A percentile compares a stretch with the other conserved stretches of the same genome.
These are phyloP conservation scores for Erpetoichthys calabaricus DNA, from an alignment of 2,797 vertebrate genomes.

Conservation along the genomic window DNA sequence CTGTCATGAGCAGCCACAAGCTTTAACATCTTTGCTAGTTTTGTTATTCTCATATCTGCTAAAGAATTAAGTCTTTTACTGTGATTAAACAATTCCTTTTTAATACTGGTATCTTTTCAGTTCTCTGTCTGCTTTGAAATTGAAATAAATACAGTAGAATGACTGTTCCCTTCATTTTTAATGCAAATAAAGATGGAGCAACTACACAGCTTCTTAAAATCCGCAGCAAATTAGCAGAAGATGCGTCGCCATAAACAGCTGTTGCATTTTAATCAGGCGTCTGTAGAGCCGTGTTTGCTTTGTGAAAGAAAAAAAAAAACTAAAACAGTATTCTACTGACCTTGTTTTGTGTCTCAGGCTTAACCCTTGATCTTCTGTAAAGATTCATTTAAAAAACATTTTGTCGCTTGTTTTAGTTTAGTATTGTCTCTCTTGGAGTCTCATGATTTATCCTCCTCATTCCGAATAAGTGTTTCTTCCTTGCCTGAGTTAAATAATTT, in stretches of 20 bases:
- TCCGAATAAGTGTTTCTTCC: too few species aligned
- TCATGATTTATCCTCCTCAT: too few species aligned
- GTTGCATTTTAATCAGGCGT: slow-evolving; percentile 48
- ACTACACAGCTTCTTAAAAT: slow-evolving; percentile 41
- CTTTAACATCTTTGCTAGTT: too few species aligned
- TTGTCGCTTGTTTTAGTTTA: not conserved
- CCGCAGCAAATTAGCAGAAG: slow-evolving; percentile 45
- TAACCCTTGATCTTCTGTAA: slow-evolving; percentile 25
- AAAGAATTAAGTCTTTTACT: too few species aligned
- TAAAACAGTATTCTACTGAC: slow-evolving; percentile 34
- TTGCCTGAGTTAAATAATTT: too few species aligned
- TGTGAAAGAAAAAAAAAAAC: slow-evolving; percentile 34
- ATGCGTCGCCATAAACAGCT: slow-evolving; percentile 45
- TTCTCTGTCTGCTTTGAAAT: too few species aligned
- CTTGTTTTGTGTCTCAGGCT: slow-evolving; percentile 37
- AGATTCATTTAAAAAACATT: slow-evolving; percentile 21
- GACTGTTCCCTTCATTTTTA: slow-evolving; percentile 11
- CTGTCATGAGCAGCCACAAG: too few species aligned
- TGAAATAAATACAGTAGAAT: too few species aligned
- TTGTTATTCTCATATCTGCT: too few species aligned
- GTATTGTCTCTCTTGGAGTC: too few species aligned
- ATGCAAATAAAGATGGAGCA: slow-evolving; percentile 37
- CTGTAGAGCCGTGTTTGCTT: slow-evolving; percentile 36
- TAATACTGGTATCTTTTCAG: too few species aligned
- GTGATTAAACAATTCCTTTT: too few species aligned